A percentile compares a stretch with the other conserved stretches of the same genome.
Conservation (phyloP, 1,140 invertebrate species). For the Drosophila takahashii region DNA sequence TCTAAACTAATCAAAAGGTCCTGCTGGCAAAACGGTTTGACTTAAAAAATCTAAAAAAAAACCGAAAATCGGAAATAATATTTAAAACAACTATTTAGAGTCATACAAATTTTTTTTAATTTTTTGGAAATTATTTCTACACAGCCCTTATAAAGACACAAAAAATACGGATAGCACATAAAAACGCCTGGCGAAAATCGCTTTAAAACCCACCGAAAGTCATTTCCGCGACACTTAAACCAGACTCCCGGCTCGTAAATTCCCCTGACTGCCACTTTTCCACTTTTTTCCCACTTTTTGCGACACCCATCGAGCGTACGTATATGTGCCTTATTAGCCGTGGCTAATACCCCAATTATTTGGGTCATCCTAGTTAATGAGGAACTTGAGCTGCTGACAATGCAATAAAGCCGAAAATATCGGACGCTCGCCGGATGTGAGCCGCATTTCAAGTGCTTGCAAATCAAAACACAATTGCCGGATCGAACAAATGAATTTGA, state of each 20-base stretch:
- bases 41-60: not conserved
- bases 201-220: not conserved
- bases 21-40: no score
- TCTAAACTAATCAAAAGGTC: no score
- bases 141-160: not conserved
- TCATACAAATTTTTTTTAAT: no score
- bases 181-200: not conserved
- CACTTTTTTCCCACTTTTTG: not conserved
- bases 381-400: slow-evolving; percentile 24
- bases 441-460: slow-evolving; percentile 44
- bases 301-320: slow-evolving; percentile 2
- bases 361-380: slow-evolving; percentile 39
- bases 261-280: not conserved
- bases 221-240: slow-evolving; percentile 9
- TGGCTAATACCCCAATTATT: slow-evolving; percentile 36
- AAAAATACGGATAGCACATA: not conserved
- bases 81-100: no score
- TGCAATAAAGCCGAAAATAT: slow-evolving; percentile 18
- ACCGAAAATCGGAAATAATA: no score
- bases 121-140: not conserved
- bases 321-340: slow-evolving; percentile 22
- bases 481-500: slow-evolving; percentile 61
- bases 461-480: slow-evolving; percentile 57
- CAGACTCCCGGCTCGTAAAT: slow-evolving; percentile 19
- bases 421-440: slow-evolving; percentile 21